Evolutionary conservation across 2,797 vertebrate species (phyloP), one percentile per base, ranked within the genome.

Genomic region (Lacerta agilis): DNA sequence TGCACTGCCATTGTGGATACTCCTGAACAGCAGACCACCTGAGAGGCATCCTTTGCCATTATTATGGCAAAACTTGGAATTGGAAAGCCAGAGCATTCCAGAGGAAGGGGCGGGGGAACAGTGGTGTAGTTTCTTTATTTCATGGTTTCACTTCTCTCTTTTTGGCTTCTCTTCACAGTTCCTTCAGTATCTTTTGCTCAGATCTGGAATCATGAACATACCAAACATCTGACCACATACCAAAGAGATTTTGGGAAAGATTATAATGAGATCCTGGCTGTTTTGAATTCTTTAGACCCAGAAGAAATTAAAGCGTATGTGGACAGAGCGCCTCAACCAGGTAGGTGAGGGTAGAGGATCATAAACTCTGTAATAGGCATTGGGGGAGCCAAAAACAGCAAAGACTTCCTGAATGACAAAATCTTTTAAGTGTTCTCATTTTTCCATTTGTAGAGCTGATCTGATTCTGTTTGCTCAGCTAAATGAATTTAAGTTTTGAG

Each of bases 241-340:
- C 90, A 97, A 49, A 95, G 90, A 17, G 97, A 97, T 93, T 98
- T 95, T 8, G 96, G 97, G 85, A 96, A 94, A 49, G 89, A 90
- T 89, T 92, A 84, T 77, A 86, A 90, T 71, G 94, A 97, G 88
- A 89, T 97, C 80, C 11, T 95, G 87, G 86, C 73, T 80, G 89
- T 96, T 82, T 89, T 97, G 17, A 96, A 91, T 76, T 96, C 97
- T 10, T 89, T 97, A 23, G 86, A 90, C 8, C 96, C 96, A 8
- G 88, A 94, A 67, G 96, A 97, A 85, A 49, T 97, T 87, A 90
- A 92, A n/a, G 82, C 95, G 41, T 95, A 97, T 82, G 94, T 95
- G 85, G 85, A 92, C 23, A 88, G 82, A 82, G 84, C 96, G 90
- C 94, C 97, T 73, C 25, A 86, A 72, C 94, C 96, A 91, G 97